Evolutionary conservation across 2,113 vertebrate genomes (phyloP).

Genomic region (Xenopus laevis): DNA sequence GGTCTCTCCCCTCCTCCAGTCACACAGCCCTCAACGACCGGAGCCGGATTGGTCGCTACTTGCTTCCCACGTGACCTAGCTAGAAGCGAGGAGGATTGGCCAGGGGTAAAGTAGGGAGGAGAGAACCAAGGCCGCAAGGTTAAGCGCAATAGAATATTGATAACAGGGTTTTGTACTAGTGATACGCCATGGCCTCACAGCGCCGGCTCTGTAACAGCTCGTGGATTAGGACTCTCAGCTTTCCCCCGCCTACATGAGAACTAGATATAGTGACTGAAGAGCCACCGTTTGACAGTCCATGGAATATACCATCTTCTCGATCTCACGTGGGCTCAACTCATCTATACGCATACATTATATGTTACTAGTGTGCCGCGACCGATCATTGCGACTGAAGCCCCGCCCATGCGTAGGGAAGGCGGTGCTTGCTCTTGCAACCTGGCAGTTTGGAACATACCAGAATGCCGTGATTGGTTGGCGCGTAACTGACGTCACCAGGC

Average conservation of each 20-base stretch:
- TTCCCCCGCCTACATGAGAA: too few species aligned
- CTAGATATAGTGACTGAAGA: too few species aligned
- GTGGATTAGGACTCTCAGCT: too few species aligned
- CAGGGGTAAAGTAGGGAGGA: too few species aligned
- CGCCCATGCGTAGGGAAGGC: background rate
- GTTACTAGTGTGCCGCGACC: slow-evolving; percentile 6
- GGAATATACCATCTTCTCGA: too few species aligned
- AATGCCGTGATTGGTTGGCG: slow-evolving; percentile 31
- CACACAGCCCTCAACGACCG: slow-evolving; percentile 38
- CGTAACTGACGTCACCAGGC: background rate
- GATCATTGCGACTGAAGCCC: background rate
- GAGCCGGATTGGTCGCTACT: slow-evolving; percentile 56
- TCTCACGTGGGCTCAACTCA: too few species aligned
- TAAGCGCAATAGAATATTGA: too few species aligned
- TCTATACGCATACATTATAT: slow-evolving; percentile 3
- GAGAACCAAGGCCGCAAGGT: too few species aligned
- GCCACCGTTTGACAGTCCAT: too few species aligned
- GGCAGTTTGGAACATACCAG: background rate
- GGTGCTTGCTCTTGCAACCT: background rate
- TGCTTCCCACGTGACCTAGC: slow-evolving; percentile 58
- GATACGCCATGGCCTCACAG: too few species aligned
- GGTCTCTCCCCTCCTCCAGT: slow-evolving; percentile 45
- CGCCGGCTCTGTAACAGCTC: too few species aligned
- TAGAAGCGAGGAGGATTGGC: background rate
- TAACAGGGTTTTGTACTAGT: too few species aligned